A percentile compares a stretch with the other conserved stretches of the same genome.
Evolutionary conservation across 1,140 invertebrate species (phyloP).

Genomic region (Sinonovacula constricta): DNA sequence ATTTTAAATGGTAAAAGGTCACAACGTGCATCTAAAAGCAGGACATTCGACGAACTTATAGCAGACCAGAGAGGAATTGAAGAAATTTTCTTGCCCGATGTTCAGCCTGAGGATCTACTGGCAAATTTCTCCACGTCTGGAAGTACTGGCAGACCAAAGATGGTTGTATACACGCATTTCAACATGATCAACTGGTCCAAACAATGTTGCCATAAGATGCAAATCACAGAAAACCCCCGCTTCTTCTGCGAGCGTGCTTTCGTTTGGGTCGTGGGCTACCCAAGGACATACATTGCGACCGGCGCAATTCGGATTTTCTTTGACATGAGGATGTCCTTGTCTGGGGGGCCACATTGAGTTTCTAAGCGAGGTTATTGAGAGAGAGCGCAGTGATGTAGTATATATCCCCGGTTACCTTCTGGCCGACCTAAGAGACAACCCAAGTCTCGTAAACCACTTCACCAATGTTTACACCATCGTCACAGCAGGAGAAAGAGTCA

Average conservation of each 20-base stretch:
- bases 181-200: slow-evolving; percentile 28
- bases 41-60: background rate
- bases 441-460: slow-evolving; percentile 1
- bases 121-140: slow-evolving; percentile 36
- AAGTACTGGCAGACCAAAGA: slow-evolving; percentile 37
- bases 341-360: slow-evolving; percentile 13
- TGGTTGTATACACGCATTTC: slow-evolving; percentile 37
- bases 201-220: background rate
- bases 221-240: background rate
- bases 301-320: slow-evolving; percentile 50
- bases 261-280: slow-evolving; percentile 53
- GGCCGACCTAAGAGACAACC: background rate
- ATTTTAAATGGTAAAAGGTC: slow-evolving; percentile 29
- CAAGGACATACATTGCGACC: slow-evolving; percentile 42
- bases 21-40: background rate
- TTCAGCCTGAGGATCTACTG: slow-evolving; percentile 40
- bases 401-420: slow-evolving; percentile 36
- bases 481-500: slow-evolving; percentile 17
- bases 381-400: slow-evolving; percentile 28
- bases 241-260: slow-evolving; percentile 44
- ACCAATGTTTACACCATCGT: slow-evolving; percentile 23
- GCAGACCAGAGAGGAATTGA: background rate
- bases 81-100: background rate
- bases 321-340: slow-evolving; percentile 10
- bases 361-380: slow-evolving; percentile 23